phyloP scores from a whole-genome alignment of 2,888 invertebrate species.

The Lasioglossum malachurum region DNA sequence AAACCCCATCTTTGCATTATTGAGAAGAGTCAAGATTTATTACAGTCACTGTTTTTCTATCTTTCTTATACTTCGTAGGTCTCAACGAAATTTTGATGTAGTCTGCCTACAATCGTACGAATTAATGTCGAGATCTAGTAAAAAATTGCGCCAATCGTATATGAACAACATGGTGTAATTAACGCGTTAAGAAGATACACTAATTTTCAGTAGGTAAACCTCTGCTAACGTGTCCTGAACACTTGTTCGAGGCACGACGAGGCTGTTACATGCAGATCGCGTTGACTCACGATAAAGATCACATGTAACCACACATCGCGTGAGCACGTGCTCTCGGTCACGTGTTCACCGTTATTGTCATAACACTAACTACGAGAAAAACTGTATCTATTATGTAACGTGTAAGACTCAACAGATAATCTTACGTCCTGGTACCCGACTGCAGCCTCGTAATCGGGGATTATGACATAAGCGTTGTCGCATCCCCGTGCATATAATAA shows the following conservation, averaged over 20 bases:
- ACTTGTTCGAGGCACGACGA: background rate
- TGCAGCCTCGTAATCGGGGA: slow-evolving; percentile 25
- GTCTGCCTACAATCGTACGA: background rate
- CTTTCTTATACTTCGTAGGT: background rate
- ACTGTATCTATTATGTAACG: slow-evolving; percentile 37
- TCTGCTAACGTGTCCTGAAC: background rate
- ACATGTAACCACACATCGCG: slow-evolving; percentile 58
- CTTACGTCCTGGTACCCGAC: slow-evolving; percentile 7
- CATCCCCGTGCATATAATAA: background rate
- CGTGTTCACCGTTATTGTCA: slow-evolving; percentile 40
- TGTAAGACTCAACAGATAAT: slow-evolving; percentile 30
- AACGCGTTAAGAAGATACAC: background rate
- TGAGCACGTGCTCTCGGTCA: slow-evolving; percentile 56
- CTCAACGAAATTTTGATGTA: background rate
- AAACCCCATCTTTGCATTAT: too few species aligned
- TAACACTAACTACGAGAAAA: slow-evolving; percentile 30
- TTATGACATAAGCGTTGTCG: slow-evolving; percentile 24
- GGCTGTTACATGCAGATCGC: slow-evolving; percentile 34
- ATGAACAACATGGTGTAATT: background rate
- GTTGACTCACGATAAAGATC: slow-evolving; percentile 61
- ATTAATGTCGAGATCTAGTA: background rate
- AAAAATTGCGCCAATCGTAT: too few species aligned
- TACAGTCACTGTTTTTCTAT: background rate
- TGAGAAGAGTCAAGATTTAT: background rate
- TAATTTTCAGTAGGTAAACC: background rate